Evolutionary conservation across 2,797 vertebrate genomes (phyloP).

Genomic region (Lutjanus argentimaculatus): DNA sequence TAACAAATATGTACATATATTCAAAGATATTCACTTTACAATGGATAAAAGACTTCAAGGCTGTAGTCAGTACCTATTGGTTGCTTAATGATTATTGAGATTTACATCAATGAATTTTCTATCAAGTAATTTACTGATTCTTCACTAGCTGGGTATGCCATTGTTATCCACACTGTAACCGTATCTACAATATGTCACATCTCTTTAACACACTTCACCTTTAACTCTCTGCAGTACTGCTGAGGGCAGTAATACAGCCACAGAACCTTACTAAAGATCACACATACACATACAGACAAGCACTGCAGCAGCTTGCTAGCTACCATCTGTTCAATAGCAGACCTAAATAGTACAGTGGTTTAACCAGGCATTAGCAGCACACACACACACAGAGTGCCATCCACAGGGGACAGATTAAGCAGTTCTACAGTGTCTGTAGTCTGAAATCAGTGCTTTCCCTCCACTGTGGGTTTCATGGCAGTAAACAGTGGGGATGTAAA

Average conservation of each 20-base stretch:
- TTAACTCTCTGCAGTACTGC: neutral
- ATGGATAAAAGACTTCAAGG: neutral
- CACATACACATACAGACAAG: neutral
- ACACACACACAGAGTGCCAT: constrained; percentile 8
- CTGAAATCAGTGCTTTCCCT: constrained; percentile 56
- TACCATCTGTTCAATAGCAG: constrained; percentile 76
- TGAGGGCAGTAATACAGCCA: neutral
- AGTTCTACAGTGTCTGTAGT: constrained; percentile 51
- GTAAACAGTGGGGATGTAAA: constrained; percentile 46
- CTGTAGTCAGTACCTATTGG: neutral
- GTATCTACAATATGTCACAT: neutral
- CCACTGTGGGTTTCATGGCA: constrained; percentile 34
- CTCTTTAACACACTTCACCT: neutral
- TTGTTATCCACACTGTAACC: neutral
- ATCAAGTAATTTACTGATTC: neutral
- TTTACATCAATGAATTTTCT: neutral
- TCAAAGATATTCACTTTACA: neutral
- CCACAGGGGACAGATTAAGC: constrained; percentile 54
- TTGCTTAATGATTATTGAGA: neutral
- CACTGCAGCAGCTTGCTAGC: constrained; percentile 42
- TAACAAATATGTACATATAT: neutral
- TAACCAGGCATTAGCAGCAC: constrained; percentile 70
- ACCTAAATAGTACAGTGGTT: constrained; percentile 73
- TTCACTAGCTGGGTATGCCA: neutral
- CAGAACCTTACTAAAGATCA: too few relatives aligned